Conservation (phyloP, 2,888 invertebrate species). For the Phortica magna region DNA sequence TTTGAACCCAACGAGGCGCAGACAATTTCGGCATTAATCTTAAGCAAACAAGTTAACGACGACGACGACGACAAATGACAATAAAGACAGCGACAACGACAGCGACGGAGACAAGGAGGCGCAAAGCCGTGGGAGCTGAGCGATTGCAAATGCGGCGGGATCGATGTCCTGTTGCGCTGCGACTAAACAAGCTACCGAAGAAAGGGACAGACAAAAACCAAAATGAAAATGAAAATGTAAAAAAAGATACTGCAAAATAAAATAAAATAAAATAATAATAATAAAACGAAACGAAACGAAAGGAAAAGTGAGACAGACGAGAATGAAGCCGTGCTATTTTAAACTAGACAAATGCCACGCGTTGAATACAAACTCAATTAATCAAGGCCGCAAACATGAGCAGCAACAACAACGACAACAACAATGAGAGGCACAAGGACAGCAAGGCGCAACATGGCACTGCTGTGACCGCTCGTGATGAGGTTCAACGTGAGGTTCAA, state of each 20-base stretch:
- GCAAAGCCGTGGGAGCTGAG: background rate
- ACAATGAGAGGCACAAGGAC: background rate
- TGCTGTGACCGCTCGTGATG: too few species aligned
- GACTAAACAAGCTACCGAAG: background rate
- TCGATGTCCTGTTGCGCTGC: background rate
- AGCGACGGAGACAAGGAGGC: background rate
- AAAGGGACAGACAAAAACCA: background rate
- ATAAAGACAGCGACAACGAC: background rate
- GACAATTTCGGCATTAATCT: slow-evolving; percentile 70
- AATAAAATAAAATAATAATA: too few species aligned
- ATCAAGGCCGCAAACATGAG: slow-evolving; percentile 67
- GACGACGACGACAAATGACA: background rate
- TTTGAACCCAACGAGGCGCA: slow-evolving; percentile 25
- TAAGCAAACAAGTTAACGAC: slow-evolving; percentile 63
- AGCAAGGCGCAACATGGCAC: background rate
- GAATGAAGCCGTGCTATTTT: background rate
- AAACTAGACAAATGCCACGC: slow-evolving; percentile 20
- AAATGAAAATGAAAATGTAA: background rate
- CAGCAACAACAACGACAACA: slow-evolving; percentile 39
- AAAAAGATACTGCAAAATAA: background rate
- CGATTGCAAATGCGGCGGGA: background rate
- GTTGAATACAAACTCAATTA: slow-evolving; percentile 59
- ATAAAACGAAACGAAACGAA: background rate
- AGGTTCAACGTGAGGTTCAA: slow-evolving; percentile 43
- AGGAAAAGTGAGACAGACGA: background rate